Base-by-base conservation (phyloP, 2,888 invertebrate genomes). In the Scotopteryx bipunctaria region DNA sequence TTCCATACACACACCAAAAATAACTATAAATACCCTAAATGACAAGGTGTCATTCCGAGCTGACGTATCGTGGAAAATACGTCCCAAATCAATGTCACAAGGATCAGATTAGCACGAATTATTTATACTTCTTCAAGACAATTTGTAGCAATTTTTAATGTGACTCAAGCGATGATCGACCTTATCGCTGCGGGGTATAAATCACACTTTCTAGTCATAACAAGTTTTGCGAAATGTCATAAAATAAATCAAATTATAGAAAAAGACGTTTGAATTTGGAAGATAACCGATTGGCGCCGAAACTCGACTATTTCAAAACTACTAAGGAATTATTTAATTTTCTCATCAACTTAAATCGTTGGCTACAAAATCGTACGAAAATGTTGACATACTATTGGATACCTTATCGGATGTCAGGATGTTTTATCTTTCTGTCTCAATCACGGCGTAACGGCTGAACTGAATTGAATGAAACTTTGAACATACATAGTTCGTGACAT, bases 11-110 rank as follows among this genome's bases (percentile, higher is more conserved):
- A 51, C 42, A 21, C 25, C 32, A 44, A 56, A 58, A 44, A 57
- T 55, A 57, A 60, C 54, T 51, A 58, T 62, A 64, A 65, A 65
- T 61, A 63, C 54, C 43, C 36, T 8, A 42, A 47, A 57, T 59
- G 55, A 63, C 54, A 58, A 61, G n/a, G 32, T 63, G 63, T 61
- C 67, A 62, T 51, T 55, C 51, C 36, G 15, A 38, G 21, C 16
- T 63, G 62, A 64, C 59, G 55, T 63, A 63, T 52, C 47, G 40
- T 53, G 54, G 61, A 60, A 61, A 64, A 60, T 49, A 58, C 56
- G 55, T 48, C 33, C 44, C 37, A 14, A 47, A 48, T 51, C 47
- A 54, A 43, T 44, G 53, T 55, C 50, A 40, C 43, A 57, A 50
- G 43, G 51, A 59, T 52, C 53, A 54, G 41, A 50, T 57, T 54